Evolutionary conservation across 2,888 invertebrate species (phyloP).

Genomic region (Harpalus rufipes): DNA sequence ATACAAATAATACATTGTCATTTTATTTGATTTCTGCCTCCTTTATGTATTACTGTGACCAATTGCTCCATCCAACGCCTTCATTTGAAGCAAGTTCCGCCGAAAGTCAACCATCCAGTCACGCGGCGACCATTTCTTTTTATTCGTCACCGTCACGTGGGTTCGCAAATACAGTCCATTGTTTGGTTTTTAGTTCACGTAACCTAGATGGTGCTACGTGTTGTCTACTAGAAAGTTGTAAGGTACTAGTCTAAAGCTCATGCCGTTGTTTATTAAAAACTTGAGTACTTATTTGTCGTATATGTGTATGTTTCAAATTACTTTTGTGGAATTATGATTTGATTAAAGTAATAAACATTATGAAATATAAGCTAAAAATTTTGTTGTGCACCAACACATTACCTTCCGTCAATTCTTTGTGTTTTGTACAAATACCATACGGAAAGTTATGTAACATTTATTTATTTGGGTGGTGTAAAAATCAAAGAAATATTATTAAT

Average conservation of each 20-base stretch:
- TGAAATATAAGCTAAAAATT: no score
- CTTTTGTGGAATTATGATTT: background rate
- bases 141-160: constrained; percentile 37
- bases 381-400: no score
- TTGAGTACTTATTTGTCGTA: background rate
- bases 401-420: no score
- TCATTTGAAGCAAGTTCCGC: constrained; percentile 56
- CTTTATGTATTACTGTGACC: constrained; percentile 37
- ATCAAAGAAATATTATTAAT: no score
- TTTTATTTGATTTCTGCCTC: background rate
- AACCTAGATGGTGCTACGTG: constrained; percentile 32
- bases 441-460: no score
- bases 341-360: no score
- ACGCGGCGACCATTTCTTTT: constrained; percentile 41
- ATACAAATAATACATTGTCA: background rate
- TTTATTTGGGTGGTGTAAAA: no score
- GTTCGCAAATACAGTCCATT: constrained; percentile 49
- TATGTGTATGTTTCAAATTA: background rate
- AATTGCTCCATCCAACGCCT: constrained; percentile 42
- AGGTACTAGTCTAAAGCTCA: background rate
- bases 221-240: background rate
- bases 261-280: background rate
- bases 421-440: no score
- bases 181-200: constrained; percentile 55
- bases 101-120: constrained; percentile 54